These are phyloP conservation scores for Ceramica pisi DNA, from an alignment of 2,888 invertebrate genomes.

Conservation along the genomic window DNA sequence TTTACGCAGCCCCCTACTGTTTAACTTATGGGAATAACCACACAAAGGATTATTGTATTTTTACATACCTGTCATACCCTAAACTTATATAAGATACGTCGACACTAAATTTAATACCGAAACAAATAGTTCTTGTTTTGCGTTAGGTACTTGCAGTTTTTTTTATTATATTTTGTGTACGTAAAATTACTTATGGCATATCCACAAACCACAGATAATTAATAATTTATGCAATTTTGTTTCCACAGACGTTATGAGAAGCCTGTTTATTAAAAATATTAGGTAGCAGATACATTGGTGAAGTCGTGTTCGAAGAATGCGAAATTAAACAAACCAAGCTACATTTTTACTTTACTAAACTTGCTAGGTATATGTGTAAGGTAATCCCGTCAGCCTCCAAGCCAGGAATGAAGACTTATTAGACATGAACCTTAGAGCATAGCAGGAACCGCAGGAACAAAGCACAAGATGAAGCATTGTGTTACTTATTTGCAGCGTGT, in stretches of 20 bases:
- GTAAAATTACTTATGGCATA: conserved; percentile 27
- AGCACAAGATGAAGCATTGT: no score
- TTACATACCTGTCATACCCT: conserved; percentile 34
- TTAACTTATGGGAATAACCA: background rate
- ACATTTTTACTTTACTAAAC: no score
- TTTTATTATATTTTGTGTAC: background rate
- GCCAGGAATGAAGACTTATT: no score
- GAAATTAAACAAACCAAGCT: background rate
- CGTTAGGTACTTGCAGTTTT: conserved; percentile 1
- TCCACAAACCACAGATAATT: conserved; percentile 3
- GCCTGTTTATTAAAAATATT: background rate
- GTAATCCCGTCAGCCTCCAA: no score
- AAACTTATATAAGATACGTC: background rate
- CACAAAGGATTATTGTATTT: background rate
- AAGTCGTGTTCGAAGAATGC: background rate
- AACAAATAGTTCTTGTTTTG: background rate
- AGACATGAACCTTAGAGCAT: no score
- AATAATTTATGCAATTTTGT: background rate
- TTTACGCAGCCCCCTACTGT: no score
- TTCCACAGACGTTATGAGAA: background rate
- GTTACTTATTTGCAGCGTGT: no score
- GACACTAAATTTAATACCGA: background rate
- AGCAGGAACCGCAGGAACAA: no score
- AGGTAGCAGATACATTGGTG: background rate
- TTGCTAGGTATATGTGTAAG: no score